These are phyloP conservation scores for Sarcophaga variegata DNA, from an alignment of 2,888 invertebrate genomes.

Conservation along the genomic window DNA sequence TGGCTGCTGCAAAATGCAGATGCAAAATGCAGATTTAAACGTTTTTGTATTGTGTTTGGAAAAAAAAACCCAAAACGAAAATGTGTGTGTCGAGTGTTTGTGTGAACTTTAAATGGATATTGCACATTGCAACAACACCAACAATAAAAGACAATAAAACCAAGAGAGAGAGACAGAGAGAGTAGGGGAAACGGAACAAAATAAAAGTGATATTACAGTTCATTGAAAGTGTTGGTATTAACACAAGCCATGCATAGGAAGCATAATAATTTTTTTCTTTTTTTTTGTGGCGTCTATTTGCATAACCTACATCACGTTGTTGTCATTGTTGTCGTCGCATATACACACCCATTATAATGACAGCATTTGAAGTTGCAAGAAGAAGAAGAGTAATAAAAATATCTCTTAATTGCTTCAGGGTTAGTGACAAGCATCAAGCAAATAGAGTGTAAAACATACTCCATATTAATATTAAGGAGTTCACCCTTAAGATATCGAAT, in stretches of 20 bases:
- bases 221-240: slow-evolving; percentile 54
- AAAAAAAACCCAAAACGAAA: neutral
- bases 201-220: slow-evolving; percentile 35
- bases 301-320: slow-evolving; percentile 49
- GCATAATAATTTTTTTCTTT: neutral
- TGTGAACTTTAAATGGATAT: slow-evolving; percentile 23
- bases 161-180: neutral
- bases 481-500: neutral
- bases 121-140: slow-evolving; percentile 18
- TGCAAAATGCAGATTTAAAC: slow-evolving; percentile 51
- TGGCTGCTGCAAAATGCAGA: slow-evolving; percentile 1
- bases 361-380: neutral
- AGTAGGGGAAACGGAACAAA: neutral
- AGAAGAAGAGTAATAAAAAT: neutral
- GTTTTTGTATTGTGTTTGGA: neutral
- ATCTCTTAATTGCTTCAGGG: slow-evolving; percentile 35
- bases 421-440: neutral
- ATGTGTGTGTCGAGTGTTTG: slow-evolving; percentile 12
- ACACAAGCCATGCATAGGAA: slow-evolving; percentile 43
- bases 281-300: slow-evolving; percentile 19
- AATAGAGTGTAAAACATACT: neutral
- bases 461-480: neutral
- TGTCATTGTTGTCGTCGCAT: neutral
- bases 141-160: slow-evolving; percentile 16
- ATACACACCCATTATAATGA: neutral